Evolutionary conservation across 2,888 invertebrate genomes (phyloP).

Genomic region (Hyalella azteca): DNA sequence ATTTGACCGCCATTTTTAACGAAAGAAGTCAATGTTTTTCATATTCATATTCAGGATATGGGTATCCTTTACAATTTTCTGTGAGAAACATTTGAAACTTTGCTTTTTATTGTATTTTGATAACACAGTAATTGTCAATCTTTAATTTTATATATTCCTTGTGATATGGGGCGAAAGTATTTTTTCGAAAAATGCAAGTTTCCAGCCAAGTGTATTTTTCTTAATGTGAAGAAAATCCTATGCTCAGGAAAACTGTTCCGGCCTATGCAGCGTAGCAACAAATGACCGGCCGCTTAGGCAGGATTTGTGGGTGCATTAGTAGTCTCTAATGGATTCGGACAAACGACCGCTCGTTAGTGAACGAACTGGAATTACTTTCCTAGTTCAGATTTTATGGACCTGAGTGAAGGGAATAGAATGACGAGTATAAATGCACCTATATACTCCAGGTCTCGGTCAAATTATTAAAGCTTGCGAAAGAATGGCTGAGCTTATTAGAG

Average conservation of each 20-base stretch:
- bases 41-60: too few relatives aligned
- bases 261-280: neutral
- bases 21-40: too few relatives aligned
- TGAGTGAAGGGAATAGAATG: slow-evolving; percentile 15
- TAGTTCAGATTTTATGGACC: slow-evolving; percentile 10
- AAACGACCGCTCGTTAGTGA: slow-evolving; percentile 18
- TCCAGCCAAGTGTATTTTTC: neutral
- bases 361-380: neutral
- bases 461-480: neutral
- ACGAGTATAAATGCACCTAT: neutral
- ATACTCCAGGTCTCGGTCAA: neutral
- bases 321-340: slow-evolving; percentile 7
- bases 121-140: too few relatives aligned
- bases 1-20: too few relatives aligned
- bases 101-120: too few relatives aligned
- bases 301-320: neutral
- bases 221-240: neutral
- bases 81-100: too few relatives aligned
- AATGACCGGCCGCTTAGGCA: neutral
- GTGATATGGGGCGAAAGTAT: too few relatives aligned
- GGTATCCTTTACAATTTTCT: too few relatives aligned
- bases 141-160: too few relatives aligned
- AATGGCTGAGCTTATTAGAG: neutral
- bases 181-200: neutral
- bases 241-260: neutral